Percentiles rank a stretch among this genome's conserved stretches.
phyloP scores from a whole-genome alignment of 2,888 invertebrate species.

The Drosophila greeni region DNA sequence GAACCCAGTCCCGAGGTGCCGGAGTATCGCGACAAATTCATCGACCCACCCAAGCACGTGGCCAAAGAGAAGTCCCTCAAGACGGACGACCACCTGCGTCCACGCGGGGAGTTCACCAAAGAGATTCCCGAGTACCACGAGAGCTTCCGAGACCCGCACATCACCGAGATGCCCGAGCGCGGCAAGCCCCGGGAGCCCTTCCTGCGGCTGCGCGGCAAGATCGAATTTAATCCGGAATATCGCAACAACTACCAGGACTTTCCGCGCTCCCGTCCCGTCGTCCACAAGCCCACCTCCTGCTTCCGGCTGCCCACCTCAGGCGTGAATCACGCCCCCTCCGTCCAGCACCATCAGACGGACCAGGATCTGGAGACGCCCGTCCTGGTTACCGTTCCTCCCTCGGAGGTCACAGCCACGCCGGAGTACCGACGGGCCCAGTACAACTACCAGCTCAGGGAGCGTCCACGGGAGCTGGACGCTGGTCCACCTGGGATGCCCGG shows the following conservation, averaged over 20 bases:
- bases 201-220: constrained; percentile 77
- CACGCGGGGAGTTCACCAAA: constrained; percentile 75
- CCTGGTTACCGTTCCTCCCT: constrained; percentile 44
- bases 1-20: constrained; percentile 54
- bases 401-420: constrained; percentile 74
- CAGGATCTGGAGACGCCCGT: constrained; percentile 38
- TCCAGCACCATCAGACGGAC: constrained; percentile 22
- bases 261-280: constrained; percentile 77
- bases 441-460: constrained; percentile 75
- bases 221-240: constrained; percentile 79
- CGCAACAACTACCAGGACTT: constrained; percentile 77
- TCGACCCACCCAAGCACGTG: constrained; percentile 68
- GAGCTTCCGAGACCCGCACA: constrained; percentile 78
- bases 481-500: constrained; percentile 21
- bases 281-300: constrained; percentile 75
- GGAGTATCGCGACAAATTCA: constrained; percentile 77
- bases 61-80: constrained; percentile 69
- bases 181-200: constrained; percentile 77
- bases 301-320: constrained; percentile 73
- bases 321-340: constrained; percentile 29
- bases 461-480: constrained; percentile 44
- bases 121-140: constrained; percentile 78
- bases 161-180: constrained; percentile 77
- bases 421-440: constrained; percentile 78
- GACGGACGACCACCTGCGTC: constrained; percentile 74